Base-by-base conservation (phyloP, 2,797 vertebrate species). In the Delichon dasypus region DNA sequence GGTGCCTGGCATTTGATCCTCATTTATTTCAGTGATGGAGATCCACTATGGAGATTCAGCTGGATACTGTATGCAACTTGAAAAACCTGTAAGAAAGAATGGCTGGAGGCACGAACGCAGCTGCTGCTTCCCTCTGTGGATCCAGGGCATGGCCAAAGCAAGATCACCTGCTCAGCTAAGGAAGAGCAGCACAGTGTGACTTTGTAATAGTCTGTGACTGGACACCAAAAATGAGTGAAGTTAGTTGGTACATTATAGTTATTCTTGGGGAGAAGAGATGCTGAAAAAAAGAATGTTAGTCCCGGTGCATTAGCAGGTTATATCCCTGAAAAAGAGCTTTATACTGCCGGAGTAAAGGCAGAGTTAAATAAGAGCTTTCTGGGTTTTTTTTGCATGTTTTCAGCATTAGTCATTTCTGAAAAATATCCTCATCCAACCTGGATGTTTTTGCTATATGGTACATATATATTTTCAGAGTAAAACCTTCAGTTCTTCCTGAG, bases 101-200 rank as follows among this genome's bases (percentile, higher is more conserved):
- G 0, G 11, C 2, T 61, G 20, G n/a, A 40, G 53, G 16, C 5
- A 6, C 1, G 0, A 27, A 40, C 7, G 32, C 54, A 67, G 34
- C 79, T 51, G 23, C 75, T 70, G 55, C 57, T 80, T 47, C 5
- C 0, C 2, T 47, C 40, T n/a, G 65, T 6, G 0, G 25, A 21
- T 27, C 14, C 3, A 1, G 36, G 30, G 10, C 14, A 27, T 2
- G 2, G 19, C 32, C 61, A 60, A 26, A 66, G n/a, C 44, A 44
- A 45, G 19, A 22, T 11, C 7, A 6, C 10, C 21, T 50, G 23
- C 40, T 3, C 6, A 42, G 58, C 34, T 10, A 55, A 70, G 42
- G 47, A 53, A 64, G 25, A 74, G 22, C 34, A 55, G 25, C 29
- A 18, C 38, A 34, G 7, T 8, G 19, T 48, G 27, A 6, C 26